Percentiles rank a stretch among this genome's conserved stretches.
These are phyloP conservation scores for Campylorhamphus procurvoides DNA, from an alignment of 2,113 vertebrate species.

Conservation along the genomic window DNA sequence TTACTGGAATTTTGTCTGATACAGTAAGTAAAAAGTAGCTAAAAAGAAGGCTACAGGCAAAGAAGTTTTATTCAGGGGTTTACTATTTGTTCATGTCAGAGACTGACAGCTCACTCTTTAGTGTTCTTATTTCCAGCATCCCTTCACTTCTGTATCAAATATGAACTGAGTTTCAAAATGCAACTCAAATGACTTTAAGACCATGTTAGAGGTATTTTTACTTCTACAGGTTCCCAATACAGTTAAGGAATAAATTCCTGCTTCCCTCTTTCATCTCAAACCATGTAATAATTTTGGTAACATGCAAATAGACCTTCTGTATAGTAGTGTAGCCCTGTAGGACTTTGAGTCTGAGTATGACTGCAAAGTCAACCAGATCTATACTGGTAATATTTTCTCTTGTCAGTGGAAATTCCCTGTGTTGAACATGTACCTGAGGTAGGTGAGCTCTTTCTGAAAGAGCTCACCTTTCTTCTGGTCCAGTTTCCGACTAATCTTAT, in stretches of 20 bases:
- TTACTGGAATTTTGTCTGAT: background rate
- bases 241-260: background rate
- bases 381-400: background rate
- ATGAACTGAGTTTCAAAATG: background rate
- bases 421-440: background rate
- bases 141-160: background rate
- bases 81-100: background rate
- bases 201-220: background rate
- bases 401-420: background rate
- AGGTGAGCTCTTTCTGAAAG: background rate
- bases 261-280: background rate
- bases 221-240: background rate
- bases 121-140: background rate
- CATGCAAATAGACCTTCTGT: background rate
- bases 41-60: background rate
- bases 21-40: background rate
- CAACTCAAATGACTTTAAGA: background rate
- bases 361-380: background rate
- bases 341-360: background rate
- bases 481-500: background rate
- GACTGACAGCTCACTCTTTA: background rate
- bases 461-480: background rate
- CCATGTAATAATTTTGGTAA: background rate
- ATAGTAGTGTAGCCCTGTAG: background rate
- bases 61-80: background rate